Conservation (phyloP, 2,888 invertebrate species). For the Nysson spinosus region DNA sequence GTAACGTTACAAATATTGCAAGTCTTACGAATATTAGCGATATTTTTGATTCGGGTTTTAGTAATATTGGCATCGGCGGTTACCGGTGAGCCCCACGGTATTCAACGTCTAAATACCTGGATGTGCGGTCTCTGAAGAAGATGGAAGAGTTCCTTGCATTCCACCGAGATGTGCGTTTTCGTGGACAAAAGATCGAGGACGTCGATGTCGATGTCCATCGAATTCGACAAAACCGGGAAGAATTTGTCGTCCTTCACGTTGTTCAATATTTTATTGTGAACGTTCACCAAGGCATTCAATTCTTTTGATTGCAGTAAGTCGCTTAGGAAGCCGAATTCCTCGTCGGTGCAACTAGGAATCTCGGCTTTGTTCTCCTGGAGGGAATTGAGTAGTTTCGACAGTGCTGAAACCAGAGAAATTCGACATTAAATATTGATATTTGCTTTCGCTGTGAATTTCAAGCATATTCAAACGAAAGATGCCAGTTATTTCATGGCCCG, state of each 20-base stretch:
- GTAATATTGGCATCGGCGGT: too few relatives aligned
- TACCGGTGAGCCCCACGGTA: too few relatives aligned
- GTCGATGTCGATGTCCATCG: constrained; percentile 86
- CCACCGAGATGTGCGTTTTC: constrained; percentile 83
- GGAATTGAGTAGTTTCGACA: constrained; percentile 88
- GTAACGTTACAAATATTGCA: too few relatives aligned
- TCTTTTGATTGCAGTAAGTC: constrained; percentile 91
- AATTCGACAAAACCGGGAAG: constrained; percentile 90
- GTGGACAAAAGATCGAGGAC: constrained; percentile 88
- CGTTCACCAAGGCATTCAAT: constrained; percentile 92
- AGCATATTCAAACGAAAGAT: too few relatives aligned
- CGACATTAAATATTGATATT: neutral
- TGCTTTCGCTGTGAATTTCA: neutral
- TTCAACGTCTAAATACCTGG: too few relatives aligned
- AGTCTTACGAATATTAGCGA: too few relatives aligned
- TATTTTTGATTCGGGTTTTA: too few relatives aligned
- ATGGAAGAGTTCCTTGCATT: constrained; percentile 88
- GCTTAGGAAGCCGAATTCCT: constrained; percentile 91
- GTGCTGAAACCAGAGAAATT: constrained; percentile 79
- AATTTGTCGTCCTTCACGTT: constrained; percentile 91
- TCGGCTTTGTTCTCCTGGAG: constrained; percentile 87
- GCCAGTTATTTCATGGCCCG: too few relatives aligned
- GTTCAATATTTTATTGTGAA: constrained; percentile 92
- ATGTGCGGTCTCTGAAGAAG: constrained; percentile 91
- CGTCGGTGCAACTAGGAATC: constrained; percentile 85